Base-by-base conservation (phyloP, 2,888 invertebrate species). In the Meloe dianella region DNA sequence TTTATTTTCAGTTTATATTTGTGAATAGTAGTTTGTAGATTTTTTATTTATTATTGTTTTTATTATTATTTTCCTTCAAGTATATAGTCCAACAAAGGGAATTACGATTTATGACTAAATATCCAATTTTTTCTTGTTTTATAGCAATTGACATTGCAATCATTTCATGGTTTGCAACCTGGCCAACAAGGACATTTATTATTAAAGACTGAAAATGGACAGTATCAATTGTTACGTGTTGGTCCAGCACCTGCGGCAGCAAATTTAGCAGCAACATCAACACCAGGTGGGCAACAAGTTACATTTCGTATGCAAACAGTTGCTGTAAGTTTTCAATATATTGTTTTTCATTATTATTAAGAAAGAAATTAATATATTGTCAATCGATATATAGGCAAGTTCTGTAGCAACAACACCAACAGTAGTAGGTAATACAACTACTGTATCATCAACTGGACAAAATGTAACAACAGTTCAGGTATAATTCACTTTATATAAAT, bases 171-270 rank as follows among this genome's bases (percentile, higher is more conserved):
- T 82, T 88, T 94, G 75, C 95, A 93, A 86, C 91, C 93, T 75
- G 92, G 94, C 83, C 93, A 95, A 84, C 94, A 93, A 85, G 91
- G 92, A 71, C 94, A 96, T 84, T 89, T 97, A 84, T 89, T 97
- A 83, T 89, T 97, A 84, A 97, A 96, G 89, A 97, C 97, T 82
- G 97, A 97, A 87, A 96, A 94, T 88, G 97, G 97, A 81, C 95
- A 96, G 85, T 94, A 93, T 85, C 96, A 97, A 85, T 87, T 97
- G 84, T 87, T 97, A 82, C 90, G 96, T 84, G 93, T 95, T 78
- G 94, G 94, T 74, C 93, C 94, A 75, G 91, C 94, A 72, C 90
- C 93, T 67, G 84, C 89, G 68, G 86, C 89, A 75, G 81, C 84
- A 10, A 80, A 84, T 47, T 84, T 86, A 63, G 73, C 83, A 57